Base-by-base conservation (phyloP, 2,113 vertebrate species). In the Pantherophis guttatus region DNA sequence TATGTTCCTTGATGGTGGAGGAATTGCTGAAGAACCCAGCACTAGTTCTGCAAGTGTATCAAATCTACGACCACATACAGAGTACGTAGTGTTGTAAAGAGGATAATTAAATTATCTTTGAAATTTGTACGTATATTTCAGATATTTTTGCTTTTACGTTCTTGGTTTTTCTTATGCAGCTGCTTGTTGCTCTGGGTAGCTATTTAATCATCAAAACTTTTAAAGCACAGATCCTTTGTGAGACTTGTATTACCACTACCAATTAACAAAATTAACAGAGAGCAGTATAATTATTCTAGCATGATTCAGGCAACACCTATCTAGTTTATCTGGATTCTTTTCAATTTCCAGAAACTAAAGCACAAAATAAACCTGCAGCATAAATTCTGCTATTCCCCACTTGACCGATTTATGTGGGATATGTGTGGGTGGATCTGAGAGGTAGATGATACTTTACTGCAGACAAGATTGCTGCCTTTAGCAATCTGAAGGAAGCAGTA, bases 1-100 rank as follows among this genome's bases (percentile, higher is more conserved):
- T 55, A 99, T 99, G 99, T 99, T 99, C 96, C 97, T 99, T 97
- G 99, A 99, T 62, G 99, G 99, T 91, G 99, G 99, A 11, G 99
- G 98, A 87, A 98, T 99, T 15, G 98, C 98, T 33, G 99, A 99
- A 95, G 99, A 99, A 94, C 99, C 99, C 91, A 99, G 99, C 97
- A 99, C 99, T 96, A 99, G 99, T 90, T 98, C 98, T 0, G 98
- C 99, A 10, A 98, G 98, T 2, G 98, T 98, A 87, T 98, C 99
- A 4, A 97, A 98, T 65, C 98, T 98, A 92, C 98, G 98, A 57
- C 98, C 98, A 0, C 98, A 98, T 91, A 86, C 97, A 89, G 99
- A 99, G 99, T 99, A 98, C 95, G 98, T 97, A 93, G 26, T 10
- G 0, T 0, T 9, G 3, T n/a, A 50, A 13, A 0, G 53, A 7